Conservation (phyloP, 2,888 invertebrate species). For the Emesis russula region DNA sequence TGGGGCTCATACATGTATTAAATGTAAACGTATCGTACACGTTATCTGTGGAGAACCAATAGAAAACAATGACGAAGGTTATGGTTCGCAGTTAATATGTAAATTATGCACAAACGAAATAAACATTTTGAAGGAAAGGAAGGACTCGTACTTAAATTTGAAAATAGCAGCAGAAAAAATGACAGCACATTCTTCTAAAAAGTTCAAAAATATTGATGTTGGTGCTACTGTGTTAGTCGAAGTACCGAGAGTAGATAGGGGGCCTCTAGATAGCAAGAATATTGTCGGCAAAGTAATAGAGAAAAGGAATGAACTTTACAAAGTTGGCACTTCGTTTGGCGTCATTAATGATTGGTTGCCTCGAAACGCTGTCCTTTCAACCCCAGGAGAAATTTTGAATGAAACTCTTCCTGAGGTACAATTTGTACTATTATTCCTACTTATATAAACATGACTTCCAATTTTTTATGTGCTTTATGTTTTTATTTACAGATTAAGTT, state of each 20-base stretch:
- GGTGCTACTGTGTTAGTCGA: not conserved
- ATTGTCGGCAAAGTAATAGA: not conserved
- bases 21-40: not conserved
- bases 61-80: not conserved
- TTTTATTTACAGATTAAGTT: not conserved
- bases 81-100: not conserved
- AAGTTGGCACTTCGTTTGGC: not conserved
- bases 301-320: not conserved
- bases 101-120: not conserved
- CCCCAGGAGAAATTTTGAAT: not conserved
- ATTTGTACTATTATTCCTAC: too few relatives aligned
- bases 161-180: conserved; percentile 5
- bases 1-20: not conserved
- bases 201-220: not conserved
- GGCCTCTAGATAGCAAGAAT: not conserved
- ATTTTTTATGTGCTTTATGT: too few relatives aligned
- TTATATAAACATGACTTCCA: too few relatives aligned
- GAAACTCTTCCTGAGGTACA: too few relatives aligned
- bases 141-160: not conserved
- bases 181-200: not conserved
- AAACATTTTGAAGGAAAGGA: not conserved
- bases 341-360: not conserved
- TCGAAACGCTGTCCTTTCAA: not conserved
- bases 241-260: not conserved
- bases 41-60: not conserved